Conservation (phyloP, 2,113 vertebrate species). For the pig (Sus scrofa) region DNA sequence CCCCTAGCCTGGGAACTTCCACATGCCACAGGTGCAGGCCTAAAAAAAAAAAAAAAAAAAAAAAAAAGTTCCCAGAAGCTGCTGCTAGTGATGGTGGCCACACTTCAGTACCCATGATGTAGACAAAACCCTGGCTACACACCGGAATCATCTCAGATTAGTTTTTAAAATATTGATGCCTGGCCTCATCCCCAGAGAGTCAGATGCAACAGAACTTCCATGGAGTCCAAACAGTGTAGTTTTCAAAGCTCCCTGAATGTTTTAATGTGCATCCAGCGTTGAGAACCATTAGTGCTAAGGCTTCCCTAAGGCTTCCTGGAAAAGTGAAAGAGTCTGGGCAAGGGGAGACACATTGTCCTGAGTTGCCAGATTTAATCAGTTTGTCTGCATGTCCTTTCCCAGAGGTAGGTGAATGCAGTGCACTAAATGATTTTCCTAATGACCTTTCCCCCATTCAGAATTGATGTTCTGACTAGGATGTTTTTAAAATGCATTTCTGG, state of each 20-base stretch:
- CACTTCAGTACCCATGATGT: neutral
- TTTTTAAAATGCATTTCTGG: neutral
- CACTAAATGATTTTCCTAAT: neutral
- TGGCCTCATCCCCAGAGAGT: neutral
- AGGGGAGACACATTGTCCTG: neutral
- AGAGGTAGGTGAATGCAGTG: neutral
- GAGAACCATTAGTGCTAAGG: neutral
- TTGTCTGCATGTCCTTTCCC: neutral
- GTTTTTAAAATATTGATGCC: neutral
- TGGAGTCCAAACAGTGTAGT: neutral
- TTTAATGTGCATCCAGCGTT: neutral
- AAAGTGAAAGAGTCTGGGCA: accelerated
- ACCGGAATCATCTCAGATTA: neutral
- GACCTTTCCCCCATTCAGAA: neutral
- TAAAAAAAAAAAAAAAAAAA: too few species aligned
- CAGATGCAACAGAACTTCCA: neutral
- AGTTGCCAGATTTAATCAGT: neutral
- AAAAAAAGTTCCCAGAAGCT: neutral
- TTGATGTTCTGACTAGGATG: neutral
- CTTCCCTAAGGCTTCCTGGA: neutral
- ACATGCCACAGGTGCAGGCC: too few species aligned
- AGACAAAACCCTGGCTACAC: neutral
- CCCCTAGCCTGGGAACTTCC: too few species aligned
- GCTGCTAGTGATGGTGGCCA: neutral
- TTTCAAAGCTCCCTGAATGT: neutral